A percentile compares a stretch with the other conserved stretches of the same genome.
Conservation (phyloP, 1,140 invertebrate genomes). For the Paracyclopina nana region DNA sequence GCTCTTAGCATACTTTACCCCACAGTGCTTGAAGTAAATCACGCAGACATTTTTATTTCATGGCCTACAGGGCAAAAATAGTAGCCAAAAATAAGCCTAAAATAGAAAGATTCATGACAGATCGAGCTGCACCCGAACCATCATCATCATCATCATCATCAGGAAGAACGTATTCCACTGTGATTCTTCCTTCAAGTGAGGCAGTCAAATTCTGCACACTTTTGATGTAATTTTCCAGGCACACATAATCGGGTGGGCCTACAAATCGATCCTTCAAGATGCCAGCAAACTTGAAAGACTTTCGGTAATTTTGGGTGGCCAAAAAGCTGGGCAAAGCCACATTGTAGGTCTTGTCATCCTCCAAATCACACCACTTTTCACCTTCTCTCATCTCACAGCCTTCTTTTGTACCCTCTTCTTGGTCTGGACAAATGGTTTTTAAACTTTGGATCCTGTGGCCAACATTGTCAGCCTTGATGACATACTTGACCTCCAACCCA, state of each 20-base stretch:
- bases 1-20: too few species aligned
- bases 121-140: too few species aligned
- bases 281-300: neutral
- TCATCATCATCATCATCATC: too few species aligned
- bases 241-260: neutral
- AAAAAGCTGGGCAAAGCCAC: constrained; percentile 40
- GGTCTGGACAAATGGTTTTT: constrained; percentile 34
- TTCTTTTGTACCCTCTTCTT: too few species aligned
- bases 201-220: neutral
- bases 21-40: too few species aligned
- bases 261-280: neutral
- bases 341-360: constrained; percentile 31
- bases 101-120: too few species aligned
- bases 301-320: constrained; percentile 41
- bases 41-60: too few species aligned
- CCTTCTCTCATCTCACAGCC: constrained; percentile 42
- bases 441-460: constrained; percentile 29
- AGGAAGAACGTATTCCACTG: too few species aligned
- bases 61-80: too few species aligned
- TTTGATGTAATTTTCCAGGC: neutral
- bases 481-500: constrained; percentile 31
- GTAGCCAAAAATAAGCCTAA: too few species aligned
- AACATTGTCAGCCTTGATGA: constrained; percentile 25
- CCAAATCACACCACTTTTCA: constrained; percentile 34
- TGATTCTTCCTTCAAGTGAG: neutral